Percentiles rank a stretch among this genome's conserved stretches.
Evolutionary conservation across 1,140 invertebrate genomes (phyloP).

Genomic region (Drosophila nigromelanica): DNA sequence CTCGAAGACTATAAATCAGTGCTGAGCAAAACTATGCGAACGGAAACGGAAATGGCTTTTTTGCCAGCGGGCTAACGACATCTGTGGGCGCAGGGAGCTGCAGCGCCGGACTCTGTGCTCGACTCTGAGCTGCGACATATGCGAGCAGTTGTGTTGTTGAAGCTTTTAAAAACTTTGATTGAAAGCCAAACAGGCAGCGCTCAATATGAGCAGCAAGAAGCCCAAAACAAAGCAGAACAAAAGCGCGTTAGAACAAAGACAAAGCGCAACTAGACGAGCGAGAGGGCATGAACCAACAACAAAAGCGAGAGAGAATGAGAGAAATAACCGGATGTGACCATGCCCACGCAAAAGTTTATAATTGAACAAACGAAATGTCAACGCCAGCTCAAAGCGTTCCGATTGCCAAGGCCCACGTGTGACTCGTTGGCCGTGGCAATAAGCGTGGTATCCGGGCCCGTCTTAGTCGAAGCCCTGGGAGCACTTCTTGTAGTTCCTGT

Average conservation of each 20-base stretch:
- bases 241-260: slow-evolving; percentile 68
- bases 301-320: neutral
- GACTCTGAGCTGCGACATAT: slow-evolving; percentile 54
- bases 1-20: slow-evolving; percentile 45
- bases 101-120: neutral
- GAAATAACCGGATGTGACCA: slow-evolving; percentile 9
- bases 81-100: slow-evolving; percentile 41
- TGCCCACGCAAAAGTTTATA: slow-evolving; percentile 74
- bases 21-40: slow-evolving; percentile 51
- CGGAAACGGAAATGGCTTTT: slow-evolving; percentile 73
- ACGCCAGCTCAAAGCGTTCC: slow-evolving; percentile 67
- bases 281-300: no score
- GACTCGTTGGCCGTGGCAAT: slow-evolving; percentile 36
- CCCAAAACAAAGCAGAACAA: slow-evolving; percentile 67
- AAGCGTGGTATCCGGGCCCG: slow-evolving; percentile 19
- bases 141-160: slow-evolving; percentile 65
- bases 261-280: slow-evolving; percentile 39
- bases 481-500: slow-evolving; percentile 1
- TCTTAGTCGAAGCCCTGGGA: neutral
- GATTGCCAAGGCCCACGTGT: slow-evolving; percentile 31
- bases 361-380: slow-evolving; percentile 81
- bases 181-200: slow-evolving; percentile 69
- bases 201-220: slow-evolving; percentile 54
- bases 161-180: slow-evolving; percentile 80
- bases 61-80: slow-evolving; percentile 38